Evolutionary conservation across 2,888 invertebrate species (phyloP).

Genomic region (Dicranocentrus wangi): DNA sequence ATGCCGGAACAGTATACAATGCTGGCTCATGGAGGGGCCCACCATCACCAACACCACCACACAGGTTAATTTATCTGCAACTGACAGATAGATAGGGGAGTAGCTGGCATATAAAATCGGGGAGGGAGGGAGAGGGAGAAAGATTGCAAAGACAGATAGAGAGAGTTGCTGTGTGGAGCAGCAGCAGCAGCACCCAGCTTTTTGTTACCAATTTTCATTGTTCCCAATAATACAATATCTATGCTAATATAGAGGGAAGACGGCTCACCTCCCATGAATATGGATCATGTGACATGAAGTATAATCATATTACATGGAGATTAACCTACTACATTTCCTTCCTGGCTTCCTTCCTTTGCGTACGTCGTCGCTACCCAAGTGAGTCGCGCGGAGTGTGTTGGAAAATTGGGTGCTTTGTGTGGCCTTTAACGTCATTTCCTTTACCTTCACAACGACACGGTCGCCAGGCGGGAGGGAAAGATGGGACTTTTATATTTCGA

Average conservation of each 20-base stretch:
- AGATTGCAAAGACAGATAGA: conserved; percentile 8
- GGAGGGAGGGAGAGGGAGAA: neutral
- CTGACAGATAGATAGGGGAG: conserved; percentile 10
- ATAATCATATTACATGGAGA: conserved; percentile 8
- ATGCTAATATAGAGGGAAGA: neutral
- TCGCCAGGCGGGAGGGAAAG: too few species aligned
- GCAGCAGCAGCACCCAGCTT: neutral
- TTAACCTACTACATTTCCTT: neutral
- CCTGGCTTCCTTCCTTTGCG: too few species aligned
- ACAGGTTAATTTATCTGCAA: conserved; percentile 22
- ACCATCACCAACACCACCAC: too few species aligned
- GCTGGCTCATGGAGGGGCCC: too few species aligned
- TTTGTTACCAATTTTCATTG: neutral
- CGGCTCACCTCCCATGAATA: neutral
- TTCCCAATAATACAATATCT: neutral
- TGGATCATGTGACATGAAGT: neutral
- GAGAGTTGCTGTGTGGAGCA: neutral
- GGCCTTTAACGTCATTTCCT: too few species aligned
- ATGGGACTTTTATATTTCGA: too few species aligned
- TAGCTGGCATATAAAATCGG: neutral
- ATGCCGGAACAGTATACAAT: too few species aligned
- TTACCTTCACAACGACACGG: too few species aligned
- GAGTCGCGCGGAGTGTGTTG: too few species aligned
- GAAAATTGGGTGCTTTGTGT: too few species aligned
- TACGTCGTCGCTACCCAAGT: too few species aligned